Evolutionary conservation across 2,113 vertebrate species (phyloP).

Genomic region (Dasypus novemcinctus): DNA sequence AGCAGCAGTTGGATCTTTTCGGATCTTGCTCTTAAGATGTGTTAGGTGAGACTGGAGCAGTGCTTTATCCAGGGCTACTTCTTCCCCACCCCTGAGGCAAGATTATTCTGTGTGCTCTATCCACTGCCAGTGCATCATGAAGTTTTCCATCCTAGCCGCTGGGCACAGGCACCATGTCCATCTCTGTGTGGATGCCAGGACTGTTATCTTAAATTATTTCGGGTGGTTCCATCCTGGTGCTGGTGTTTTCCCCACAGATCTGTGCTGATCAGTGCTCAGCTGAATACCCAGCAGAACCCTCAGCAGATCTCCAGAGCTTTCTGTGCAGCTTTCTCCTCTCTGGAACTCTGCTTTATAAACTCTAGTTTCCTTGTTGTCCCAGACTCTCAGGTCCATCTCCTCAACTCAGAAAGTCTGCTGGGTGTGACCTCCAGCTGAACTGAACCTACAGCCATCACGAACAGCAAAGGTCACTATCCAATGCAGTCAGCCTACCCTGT

Average conservation of each 20-base stretch:
- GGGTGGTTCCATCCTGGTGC: background rate
- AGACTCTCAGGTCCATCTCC: background rate
- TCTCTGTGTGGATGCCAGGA: fast-evolving
- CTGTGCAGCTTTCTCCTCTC: background rate
- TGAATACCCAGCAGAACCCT: background rate
- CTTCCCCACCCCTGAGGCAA: background rate
- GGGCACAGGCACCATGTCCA: background rate
- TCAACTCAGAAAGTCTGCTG: constrained; percentile 75
- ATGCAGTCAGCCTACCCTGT: too few species aligned
- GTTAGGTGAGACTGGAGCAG: background rate
- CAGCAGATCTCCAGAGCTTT: background rate
- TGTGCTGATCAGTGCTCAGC: background rate
- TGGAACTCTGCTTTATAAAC: background rate
- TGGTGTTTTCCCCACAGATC: fast-evolving
- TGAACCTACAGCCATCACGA: too few species aligned
- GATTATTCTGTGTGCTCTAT: background rate
- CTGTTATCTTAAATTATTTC: background rate
- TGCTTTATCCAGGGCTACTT: background rate
- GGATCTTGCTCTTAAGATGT: background rate
- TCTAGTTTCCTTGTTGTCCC: background rate
- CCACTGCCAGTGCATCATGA: background rate
- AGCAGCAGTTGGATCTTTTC: background rate
- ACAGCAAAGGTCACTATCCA: too few species aligned
- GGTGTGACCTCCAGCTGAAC: background rate
- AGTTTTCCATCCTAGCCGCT: background rate